Conservation (phyloP, 64 coral and sea anemone genomes). For the Actinia equina region DNA sequence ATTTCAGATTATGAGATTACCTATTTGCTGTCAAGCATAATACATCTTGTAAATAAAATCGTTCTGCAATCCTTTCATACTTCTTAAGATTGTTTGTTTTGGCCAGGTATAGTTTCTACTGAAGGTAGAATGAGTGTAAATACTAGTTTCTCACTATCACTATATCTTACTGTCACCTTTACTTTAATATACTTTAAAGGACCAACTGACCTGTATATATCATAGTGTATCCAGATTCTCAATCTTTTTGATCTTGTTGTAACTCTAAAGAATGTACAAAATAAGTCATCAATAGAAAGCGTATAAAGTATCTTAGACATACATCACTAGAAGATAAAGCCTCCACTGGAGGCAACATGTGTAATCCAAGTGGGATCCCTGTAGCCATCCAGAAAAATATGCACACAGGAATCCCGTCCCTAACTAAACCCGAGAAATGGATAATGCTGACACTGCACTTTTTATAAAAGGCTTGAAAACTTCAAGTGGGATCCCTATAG, state of each 20-base stretch:
- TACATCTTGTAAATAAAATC: conserved; percentile 83
- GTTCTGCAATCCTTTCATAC: conserved; percentile 86
- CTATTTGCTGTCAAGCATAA: conserved; percentile 88
- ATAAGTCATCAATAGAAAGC: neutral
- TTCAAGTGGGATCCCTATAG: too few relatives aligned
- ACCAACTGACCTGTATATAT: conserved; percentile 66
- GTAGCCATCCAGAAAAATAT: too few relatives aligned
- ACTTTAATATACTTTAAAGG: neutral
- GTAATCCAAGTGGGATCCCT: too few relatives aligned
- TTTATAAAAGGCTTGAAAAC: too few relatives aligned
- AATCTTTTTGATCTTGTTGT: conserved; percentile 96
- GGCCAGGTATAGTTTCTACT: conserved; percentile 63
- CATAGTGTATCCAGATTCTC: conserved; percentile 91
- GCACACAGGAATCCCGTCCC: too few relatives aligned
- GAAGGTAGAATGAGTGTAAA: neutral
- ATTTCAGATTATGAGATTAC: conserved; percentile 1
- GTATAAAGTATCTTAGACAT: too few relatives aligned
- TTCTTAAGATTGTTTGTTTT: conserved; percentile 79
- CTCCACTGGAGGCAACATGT: too few relatives aligned
- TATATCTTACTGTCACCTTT: too few relatives aligned
- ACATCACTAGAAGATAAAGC: too few relatives aligned
- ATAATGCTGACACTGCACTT: too few relatives aligned
- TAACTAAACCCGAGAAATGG: too few relatives aligned
- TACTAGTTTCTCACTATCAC: neutral
- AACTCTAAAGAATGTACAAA: conserved; percentile 48